Conservation (phyloP, 2,888 invertebrate species). For the Cryptus viduatorius region DNA sequence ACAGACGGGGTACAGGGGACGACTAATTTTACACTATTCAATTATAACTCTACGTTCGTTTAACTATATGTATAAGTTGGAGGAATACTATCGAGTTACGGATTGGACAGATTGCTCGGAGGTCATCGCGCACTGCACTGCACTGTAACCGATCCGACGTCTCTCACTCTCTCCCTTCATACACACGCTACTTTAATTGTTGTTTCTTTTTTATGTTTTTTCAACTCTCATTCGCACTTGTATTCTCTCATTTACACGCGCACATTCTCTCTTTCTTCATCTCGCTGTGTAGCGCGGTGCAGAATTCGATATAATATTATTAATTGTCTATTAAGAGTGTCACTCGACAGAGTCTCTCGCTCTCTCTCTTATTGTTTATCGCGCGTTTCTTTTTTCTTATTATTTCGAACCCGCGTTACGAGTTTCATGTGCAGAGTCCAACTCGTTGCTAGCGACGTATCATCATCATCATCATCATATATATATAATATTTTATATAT, state of each 20-base stretch:
- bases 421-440: constrained; percentile 63
- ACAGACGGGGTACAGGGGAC: constrained; percentile 52
- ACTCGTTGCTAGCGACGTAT: constrained; percentile 66
- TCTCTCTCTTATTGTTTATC: constrained; percentile 44
- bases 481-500: constrained; percentile 57
- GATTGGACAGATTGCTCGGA: constrained; percentile 84
- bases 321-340: constrained; percentile 67
- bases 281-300: constrained; percentile 55
- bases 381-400: constrained; percentile 1
- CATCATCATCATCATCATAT: constrained; percentile 26
- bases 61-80: constrained; percentile 78
- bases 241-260: constrained; percentile 30
- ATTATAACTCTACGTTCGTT: constrained; percentile 67
- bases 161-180: constrained; percentile 58
- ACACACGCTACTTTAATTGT: constrained; percentile 19
- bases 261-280: constrained; percentile 56
- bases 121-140: constrained; percentile 73
- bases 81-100: constrained; percentile 84
- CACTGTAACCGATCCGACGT: constrained; percentile 70
- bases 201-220: constrained; percentile 24
- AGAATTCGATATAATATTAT: constrained; percentile 64
- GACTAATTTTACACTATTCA: constrained; percentile 82
- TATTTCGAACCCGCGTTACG: constrained; percentile 31
- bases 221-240: constrained; percentile 17
- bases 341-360: constrained; percentile 60